phyloP scores from a whole-genome alignment of 2,113 vertebrate species.

The Forbesichthys agassizii region DNA sequence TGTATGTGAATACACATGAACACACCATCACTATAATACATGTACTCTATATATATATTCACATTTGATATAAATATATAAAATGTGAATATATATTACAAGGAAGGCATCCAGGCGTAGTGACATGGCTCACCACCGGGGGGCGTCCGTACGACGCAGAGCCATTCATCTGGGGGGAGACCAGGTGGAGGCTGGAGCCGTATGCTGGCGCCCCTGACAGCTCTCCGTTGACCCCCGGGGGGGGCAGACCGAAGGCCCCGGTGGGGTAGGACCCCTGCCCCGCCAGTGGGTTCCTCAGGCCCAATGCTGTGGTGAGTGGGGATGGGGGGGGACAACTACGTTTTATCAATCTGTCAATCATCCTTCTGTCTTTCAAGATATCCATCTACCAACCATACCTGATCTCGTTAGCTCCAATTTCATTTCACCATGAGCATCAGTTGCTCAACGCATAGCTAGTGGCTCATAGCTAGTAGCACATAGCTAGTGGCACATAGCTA shows the following conservation, averaged over 20 bases:
- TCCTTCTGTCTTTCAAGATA: no score
- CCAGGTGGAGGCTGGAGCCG: slow-evolving; percentile 80
- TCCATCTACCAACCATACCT: no score
- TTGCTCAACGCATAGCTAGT: no score
- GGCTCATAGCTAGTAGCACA: no score
- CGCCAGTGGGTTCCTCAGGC: slow-evolving; percentile 84
- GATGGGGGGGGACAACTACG: no score
- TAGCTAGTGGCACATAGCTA: no score
- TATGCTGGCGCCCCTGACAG: slow-evolving; percentile 78
- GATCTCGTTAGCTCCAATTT: no score
- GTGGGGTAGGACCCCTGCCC: slow-evolving; percentile 85
- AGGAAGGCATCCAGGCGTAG: neutral
- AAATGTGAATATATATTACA: neutral
- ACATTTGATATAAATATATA: neutral
- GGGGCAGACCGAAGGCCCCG: slow-evolving; percentile 83
- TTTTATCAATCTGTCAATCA: no score
- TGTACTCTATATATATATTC: neutral
- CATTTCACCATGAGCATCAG: no score
- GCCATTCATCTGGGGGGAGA: slow-evolving; percentile 86
- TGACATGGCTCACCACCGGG: slow-evolving; percentile 76
- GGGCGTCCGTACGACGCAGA: slow-evolving; percentile 81
- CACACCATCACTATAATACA: no score
- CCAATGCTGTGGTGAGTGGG: slow-evolving; percentile 75
- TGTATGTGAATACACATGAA: no score
- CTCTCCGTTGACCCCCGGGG: slow-evolving; percentile 85